phyloP scores from a whole-genome alignment of 2,113 vertebrate species.

The Physeter macrocephalus region DNA sequence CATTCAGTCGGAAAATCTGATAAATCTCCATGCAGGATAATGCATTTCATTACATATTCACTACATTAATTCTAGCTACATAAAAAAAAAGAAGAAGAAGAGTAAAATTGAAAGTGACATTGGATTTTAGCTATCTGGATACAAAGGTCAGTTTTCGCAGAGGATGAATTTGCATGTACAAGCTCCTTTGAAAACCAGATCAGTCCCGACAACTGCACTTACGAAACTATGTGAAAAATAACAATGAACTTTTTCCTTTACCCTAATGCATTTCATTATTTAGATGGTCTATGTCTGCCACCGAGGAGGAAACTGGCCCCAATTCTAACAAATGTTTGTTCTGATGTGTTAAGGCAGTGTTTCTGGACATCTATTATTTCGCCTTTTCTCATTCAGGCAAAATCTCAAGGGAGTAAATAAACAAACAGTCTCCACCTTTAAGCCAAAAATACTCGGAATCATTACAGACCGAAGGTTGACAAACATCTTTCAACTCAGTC shows the following conservation, averaged over 20 bases:
- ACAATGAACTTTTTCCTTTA: conserved; percentile 71
- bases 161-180: conserved; percentile 77
- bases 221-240: conserved; percentile 75
- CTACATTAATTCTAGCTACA: conserved; percentile 83
- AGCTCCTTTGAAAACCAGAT: conserved; percentile 78
- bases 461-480: conserved; percentile 47
- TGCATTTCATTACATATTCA: conserved; percentile 92
- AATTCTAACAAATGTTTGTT: conserved; percentile 68
- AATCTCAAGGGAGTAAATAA: conserved; percentile 61
- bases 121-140: conserved; percentile 77
- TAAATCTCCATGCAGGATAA: conserved; percentile 87
- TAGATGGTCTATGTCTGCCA: conserved; percentile 46
- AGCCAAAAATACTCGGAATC: conserved; percentile 61
- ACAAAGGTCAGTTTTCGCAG: conserved; percentile 78
- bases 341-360: conserved; percentile 58
- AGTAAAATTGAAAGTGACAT: conserved; percentile 80
- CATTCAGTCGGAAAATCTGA: conserved; percentile 95
- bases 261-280: conserved; percentile 60
- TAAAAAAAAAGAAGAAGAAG: conserved; percentile 63
- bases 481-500: conserved; percentile 40
- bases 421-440: conserved; percentile 41
- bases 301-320: conserved; percentile 60
- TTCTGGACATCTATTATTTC: conserved; percentile 58
- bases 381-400: conserved; percentile 52
- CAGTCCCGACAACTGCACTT: conserved; percentile 73